Percentiles rank a stretch among this genome's conserved stretches.
Conservation (phyloP, 2,888 invertebrate genomes). For the Psylliodes chrysocephalus region DNA sequence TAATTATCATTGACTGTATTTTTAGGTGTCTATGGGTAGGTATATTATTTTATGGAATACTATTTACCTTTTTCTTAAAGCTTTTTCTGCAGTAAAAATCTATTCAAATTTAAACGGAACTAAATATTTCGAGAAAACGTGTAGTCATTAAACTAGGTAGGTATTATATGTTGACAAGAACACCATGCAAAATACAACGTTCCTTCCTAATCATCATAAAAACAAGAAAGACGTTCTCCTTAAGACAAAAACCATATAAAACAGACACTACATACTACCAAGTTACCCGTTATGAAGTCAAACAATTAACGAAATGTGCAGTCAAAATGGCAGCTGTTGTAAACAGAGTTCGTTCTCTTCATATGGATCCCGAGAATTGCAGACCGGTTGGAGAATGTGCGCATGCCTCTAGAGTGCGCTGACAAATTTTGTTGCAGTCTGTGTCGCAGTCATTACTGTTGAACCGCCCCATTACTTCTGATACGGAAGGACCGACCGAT, state of each 20-base stretch:
- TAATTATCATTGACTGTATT: too few species aligned
- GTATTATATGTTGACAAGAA: neutral
- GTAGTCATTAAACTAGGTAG: too few species aligned
- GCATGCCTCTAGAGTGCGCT: constrained; percentile 29
- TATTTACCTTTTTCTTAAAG: too few species aligned
- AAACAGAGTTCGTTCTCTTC: constrained; percentile 40
- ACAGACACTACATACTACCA: constrained; percentile 35
- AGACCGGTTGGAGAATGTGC: constrained; percentile 30
- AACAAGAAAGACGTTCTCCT: neutral
- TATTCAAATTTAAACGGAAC: too few species aligned
- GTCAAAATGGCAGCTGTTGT: constrained; percentile 54
- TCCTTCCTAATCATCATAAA: constrained; percentile 22
- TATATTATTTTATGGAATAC: too few species aligned
- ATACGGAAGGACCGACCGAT: neutral
- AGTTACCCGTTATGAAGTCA: constrained; percentile 32
- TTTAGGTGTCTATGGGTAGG: too few species aligned
- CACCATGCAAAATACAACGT: constrained; percentile 1
- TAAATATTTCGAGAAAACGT: too few species aligned
- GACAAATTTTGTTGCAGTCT: constrained; percentile 32
- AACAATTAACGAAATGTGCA: constrained; percentile 53
- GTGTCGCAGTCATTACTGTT: constrained; percentile 56
- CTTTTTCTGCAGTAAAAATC: too few species aligned
- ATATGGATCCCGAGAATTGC: constrained; percentile 35
- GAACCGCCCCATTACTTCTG: constrained; percentile 51
- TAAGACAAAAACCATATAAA: constrained; percentile 24